Base-by-base conservation (phyloP, 1,140 invertebrate genomes). In the Lasioglossum albipes region DNA sequence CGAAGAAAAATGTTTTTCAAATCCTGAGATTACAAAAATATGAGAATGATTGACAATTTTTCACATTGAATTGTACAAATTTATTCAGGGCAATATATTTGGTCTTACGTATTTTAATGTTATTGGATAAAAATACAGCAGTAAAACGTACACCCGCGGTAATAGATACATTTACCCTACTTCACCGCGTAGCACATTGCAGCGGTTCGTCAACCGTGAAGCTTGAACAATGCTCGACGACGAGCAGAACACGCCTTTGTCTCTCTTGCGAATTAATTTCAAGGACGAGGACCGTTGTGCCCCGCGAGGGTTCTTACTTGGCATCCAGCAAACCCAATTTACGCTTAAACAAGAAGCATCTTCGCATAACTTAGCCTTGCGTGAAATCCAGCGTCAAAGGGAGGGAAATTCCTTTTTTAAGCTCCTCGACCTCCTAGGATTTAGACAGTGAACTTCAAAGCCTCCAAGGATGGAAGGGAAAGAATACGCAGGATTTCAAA, bases 381-480 rank as follows among this genome's bases (percentile, higher is more conserved):
- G 84, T 92, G 84, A 91, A 91, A 92, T 89, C 83, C 89, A 79
- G 85, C 80, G 90, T 91, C 90, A 91, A 91, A 91, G 90, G 88
- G 86, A 91, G 85, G 74, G 84, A 87, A 65, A 62, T 70, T 49
- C 72, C 65, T 69, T 79, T 84, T 74, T 67, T 20, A 86, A 73
- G 45, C 65, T 67, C 65, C 65, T 59, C 41, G 70, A 78, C 42
- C 79, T 78, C 71, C 6, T 57, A 59, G 77, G 61, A 74, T 79
- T 74, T 65, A 66, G 77, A 78, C 45, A 36, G 76, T 71, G 82
- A 84, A 52, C 78, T 84, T 77, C 68, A 81, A 85, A 77, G 69
- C 62, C 54, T 36, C 20, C 1, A 4, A 16, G 10, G 70, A 79
- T 79, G 18, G 70, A 66, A 57, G 4, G 4, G 10, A 66, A 66